Percentiles rank a stretch among this genome's conserved stretches.
phyloP scores from a whole-genome alignment of 2,888 invertebrate species.

The Eugnorisma glareosa region DNA sequence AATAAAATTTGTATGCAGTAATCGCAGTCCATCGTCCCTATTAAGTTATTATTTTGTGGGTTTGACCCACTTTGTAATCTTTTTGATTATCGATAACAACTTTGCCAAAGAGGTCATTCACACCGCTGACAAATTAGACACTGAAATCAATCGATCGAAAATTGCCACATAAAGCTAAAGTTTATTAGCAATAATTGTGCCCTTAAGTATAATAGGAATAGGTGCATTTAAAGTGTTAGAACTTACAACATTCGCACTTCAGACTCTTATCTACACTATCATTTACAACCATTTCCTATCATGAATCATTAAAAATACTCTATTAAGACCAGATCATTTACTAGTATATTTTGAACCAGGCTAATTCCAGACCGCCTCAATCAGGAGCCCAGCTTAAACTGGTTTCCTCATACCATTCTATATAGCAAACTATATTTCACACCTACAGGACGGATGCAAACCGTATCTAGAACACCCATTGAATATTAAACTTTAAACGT shows the following conservation, averaged over 20 bases:
- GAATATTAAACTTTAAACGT: conserved; percentile 54
- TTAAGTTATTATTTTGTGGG: neutral
- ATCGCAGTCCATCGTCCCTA: no score
- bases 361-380: conserved; percentile 46
- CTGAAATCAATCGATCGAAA: conserved; percentile 16
- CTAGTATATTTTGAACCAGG: conserved; percentile 58
- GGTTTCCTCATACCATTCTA: conserved; percentile 55
- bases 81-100: neutral
- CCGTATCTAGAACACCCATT: conserved; percentile 47
- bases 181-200: conserved; percentile 53
- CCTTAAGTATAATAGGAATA: conserved; percentile 47
- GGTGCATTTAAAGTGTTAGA: conserved; percentile 47
- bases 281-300: conserved; percentile 62
- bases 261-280: conserved; percentile 58
- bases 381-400: conserved; percentile 51
- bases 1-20: no score
- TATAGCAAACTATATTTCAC: conserved; percentile 65
- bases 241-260: conserved; percentile 56
- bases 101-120: neutral
- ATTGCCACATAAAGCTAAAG: conserved; percentile 21
- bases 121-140: conserved; percentile 2
- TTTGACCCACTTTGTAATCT: neutral
- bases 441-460: conserved; percentile 63
- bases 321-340: conserved; percentile 56
- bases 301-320: conserved; percentile 68